phyloP scores from a whole-genome alignment of 2,113 vertebrate species.

The Megaptera novaeangliae region DNA sequence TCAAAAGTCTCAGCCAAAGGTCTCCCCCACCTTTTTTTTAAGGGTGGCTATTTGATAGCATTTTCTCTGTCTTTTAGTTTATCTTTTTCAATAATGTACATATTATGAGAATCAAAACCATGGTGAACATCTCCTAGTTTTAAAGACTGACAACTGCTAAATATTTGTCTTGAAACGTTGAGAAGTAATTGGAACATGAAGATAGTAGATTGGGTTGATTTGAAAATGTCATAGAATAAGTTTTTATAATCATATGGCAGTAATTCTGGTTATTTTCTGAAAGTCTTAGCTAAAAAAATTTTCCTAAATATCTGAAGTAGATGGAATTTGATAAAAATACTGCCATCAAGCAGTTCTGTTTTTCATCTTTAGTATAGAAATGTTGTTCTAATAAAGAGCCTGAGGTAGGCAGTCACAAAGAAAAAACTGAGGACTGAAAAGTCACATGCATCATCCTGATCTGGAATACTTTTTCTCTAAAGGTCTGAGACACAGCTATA shows the following conservation, averaged over 20 bases:
- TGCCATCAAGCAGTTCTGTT: neutral
- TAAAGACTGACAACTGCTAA: neutral
- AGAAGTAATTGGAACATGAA: neutral
- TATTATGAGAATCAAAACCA: neutral
- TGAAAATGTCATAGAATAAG: neutral
- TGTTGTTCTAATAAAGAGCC: neutral
- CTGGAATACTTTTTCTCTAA: neutral
- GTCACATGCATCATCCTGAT: neutral
- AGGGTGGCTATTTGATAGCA: neutral
- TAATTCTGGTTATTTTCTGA: neutral
- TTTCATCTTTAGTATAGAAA: neutral
- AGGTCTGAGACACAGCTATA: neutral
- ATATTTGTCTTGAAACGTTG: neutral
- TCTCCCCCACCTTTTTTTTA: neutral
- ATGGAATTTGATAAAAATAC: slow-evolving; percentile 26
- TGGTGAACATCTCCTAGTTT: neutral
- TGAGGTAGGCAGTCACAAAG: neutral
- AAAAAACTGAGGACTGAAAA: neutral
- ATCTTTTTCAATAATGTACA: neutral
- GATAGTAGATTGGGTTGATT: neutral
- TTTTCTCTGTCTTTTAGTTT: neutral
- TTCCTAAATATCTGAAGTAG: neutral
- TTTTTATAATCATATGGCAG: neutral
- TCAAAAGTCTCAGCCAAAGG: neutral
- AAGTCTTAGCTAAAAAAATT: neutral